Conservation (phyloP, 2,888 invertebrate genomes). For the Euplexia lucipara region DNA sequence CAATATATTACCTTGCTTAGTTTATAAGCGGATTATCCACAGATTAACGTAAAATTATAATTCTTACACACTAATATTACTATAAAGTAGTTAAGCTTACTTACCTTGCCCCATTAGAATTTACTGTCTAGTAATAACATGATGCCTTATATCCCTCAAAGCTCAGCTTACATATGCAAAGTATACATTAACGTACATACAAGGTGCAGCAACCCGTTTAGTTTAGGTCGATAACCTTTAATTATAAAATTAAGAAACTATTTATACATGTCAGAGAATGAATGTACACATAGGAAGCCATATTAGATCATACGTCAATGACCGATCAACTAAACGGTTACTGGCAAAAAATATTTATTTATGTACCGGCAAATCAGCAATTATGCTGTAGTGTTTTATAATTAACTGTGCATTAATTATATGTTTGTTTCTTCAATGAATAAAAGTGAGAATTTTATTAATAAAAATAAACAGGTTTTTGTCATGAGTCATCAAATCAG, state of each 20-base stretch:
- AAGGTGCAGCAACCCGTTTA: conserved; percentile 46
- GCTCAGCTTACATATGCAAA: conserved; percentile 20
- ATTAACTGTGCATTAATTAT: conserved; percentile 30
- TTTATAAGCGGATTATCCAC: conserved; percentile 1
- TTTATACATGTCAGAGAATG: conserved; percentile 29
- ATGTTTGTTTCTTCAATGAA: conserved; percentile 15
- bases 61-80: conserved; percentile 12
- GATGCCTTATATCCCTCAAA: conserved; percentile 39
- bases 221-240: conserved; percentile 48
- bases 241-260: conserved; percentile 30
- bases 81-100: conserved; percentile 41
- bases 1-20: not conserved
- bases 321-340: conserved; percentile 41
- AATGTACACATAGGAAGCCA: conserved; percentile 22
- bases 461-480: not conserved
- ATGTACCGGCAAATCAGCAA: conserved; percentile 32
- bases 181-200: conserved; percentile 6
- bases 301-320: conserved; percentile 46
- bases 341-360: conserved; percentile 37
- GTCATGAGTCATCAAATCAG: conserved; percentile 5
- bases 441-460: conserved; percentile 9
- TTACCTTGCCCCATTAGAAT: conserved; percentile 44
- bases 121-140: conserved; percentile 23
- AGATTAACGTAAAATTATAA: conserved; percentile 20
- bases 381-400: conserved; percentile 11